Conservation (phyloP, 2,888 invertebrate species). For the Caenorhabditis macrosperma region DNA sequence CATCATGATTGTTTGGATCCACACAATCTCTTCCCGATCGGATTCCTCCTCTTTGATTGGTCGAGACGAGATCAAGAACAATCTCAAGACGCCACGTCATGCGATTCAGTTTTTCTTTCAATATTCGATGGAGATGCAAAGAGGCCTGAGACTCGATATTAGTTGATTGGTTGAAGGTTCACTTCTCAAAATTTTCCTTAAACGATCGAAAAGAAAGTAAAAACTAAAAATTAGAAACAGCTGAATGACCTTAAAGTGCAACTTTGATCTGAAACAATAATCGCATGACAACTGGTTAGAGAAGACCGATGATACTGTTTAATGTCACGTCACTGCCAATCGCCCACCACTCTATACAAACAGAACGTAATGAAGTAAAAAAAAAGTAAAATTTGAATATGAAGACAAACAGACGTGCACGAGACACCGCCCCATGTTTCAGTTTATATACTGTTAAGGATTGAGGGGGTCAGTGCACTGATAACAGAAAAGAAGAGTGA, state of each 20-base stretch:
- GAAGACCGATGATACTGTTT: neutral
- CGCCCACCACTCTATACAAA: slow-evolving; percentile 13
- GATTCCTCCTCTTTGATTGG: neutral
- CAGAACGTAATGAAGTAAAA: slow-evolving; percentile 11
- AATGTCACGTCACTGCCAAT: slow-evolving; percentile 21
- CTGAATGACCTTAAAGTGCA: no score
- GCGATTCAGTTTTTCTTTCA: neutral
- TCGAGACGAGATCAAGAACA: neutral
- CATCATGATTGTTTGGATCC: slow-evolving; percentile 21
- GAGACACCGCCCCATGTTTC: slow-evolving; percentile 10
- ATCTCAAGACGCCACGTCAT: slow-evolving; percentile 5
- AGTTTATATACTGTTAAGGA: slow-evolving; percentile 14
- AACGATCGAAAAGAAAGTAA: no score
- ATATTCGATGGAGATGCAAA: no score
- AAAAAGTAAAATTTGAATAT: neutral
- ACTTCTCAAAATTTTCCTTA: no score
- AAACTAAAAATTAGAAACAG: no score
- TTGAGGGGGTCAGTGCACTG: slow-evolving; percentile 13
- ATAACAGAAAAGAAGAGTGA: slow-evolving; percentile 4
- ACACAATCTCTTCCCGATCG: neutral
- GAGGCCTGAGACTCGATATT: no score
- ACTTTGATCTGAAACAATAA: no score
- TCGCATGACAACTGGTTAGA: no score
- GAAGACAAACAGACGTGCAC: slow-evolving; percentile 8
- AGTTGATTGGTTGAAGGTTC: no score